Evolutionary conservation across 2,888 invertebrate genomes (phyloP), one percentile per base, ranked within the genome.

Genomic region (Bombylius major): DNA sequence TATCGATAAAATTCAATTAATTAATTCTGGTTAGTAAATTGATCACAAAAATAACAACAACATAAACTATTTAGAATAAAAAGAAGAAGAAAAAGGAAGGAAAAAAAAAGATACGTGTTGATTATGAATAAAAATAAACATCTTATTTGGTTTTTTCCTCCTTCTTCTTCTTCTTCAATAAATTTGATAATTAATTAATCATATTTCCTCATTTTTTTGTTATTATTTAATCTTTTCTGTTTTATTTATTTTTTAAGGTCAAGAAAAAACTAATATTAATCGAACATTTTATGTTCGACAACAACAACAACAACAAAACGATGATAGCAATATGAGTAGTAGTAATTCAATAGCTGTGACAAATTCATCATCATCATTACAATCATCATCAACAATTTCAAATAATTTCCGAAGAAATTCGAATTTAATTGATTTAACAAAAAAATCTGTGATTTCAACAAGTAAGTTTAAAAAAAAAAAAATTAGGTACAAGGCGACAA

Each of bases 1-100:
- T 47, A 54, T 56, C 13, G 52, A 54, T n/a, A 54, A 50, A 23
- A 23, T 42, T 14, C 54, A 53, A 44, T 12, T 31, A 46, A 51
- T 23, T 23, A 42, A 55, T 45, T 53, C 31, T 31, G 55, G 51
- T 53, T 11, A 11, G 39, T 42, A 42, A 34, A 3, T 36, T 7
- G 7, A 36, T 1, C 5, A 36, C 34, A 8, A 36, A 36, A 36
- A 36, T 1, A 23, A 23, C 23, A 23, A 23, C 23, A 23, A 23
- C 23, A 23, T 2, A 1, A 23, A 23, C 23, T 23, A 23, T 23
- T 3, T 23, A 23, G 23, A 23, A 23, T 1, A 23, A 23, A 3
- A 23, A 23, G 23, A 23, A 23, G 23, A 23, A 23, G 23, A 3
- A 23, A 23, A 3, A 23, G 3, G 23, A 23, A 23, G 23, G 23